Evolutionary conservation across 2,797 vertebrate species (phyloP), one percentile per base, ranked within the genome.

Genomic region (Xerus rutilus): DNA sequence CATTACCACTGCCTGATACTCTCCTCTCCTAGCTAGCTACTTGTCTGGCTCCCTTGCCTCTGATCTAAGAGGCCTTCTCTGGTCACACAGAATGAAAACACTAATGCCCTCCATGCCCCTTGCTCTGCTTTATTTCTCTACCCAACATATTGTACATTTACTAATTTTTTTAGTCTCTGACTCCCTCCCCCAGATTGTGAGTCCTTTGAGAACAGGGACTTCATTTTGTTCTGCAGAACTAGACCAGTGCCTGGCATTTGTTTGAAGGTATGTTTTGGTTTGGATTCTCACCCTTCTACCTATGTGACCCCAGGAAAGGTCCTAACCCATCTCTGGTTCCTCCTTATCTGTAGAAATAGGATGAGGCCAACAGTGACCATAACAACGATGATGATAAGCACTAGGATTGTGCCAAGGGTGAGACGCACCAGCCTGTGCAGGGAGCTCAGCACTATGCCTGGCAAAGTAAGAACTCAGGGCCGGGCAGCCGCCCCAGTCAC

Each of bases 211-310:
- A 70, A 49, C 3, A 28, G 62, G n/a, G 30, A 28, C 52, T 57
- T 35, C 12, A 35, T 59, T 73, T 54, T 28, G 28, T 39, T 59
- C 54, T 47, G 73, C n/a, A 64, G 39, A 52, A 43, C 87, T 47
- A 84, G 7, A 25, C 10, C 18, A 67, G n/a, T 32, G 39, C 30
- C 39, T 25, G 67, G 90, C 62, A 49, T 54, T 78, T 43, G 86
- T 3, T 39, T 45, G 49, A 62, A 25, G 13, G 18, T 45, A 43
- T 7, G 10, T 78, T 90, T 72, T 43, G 30, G 67, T 79, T 92
- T 91, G 76, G 67, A 93, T 78, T 74, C 78, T 59, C 67, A 59
- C 30, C 32, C 49, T 86, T 57, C 67, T 78, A 32, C 1, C 20
- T 65, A 59, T 0, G 4, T 45, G 76, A 62, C 90, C n/a, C 59